Evolutionary conservation across 2,797 vertebrate species (phyloP).

Genomic region (Tympanoctomys barrerae): DNA sequence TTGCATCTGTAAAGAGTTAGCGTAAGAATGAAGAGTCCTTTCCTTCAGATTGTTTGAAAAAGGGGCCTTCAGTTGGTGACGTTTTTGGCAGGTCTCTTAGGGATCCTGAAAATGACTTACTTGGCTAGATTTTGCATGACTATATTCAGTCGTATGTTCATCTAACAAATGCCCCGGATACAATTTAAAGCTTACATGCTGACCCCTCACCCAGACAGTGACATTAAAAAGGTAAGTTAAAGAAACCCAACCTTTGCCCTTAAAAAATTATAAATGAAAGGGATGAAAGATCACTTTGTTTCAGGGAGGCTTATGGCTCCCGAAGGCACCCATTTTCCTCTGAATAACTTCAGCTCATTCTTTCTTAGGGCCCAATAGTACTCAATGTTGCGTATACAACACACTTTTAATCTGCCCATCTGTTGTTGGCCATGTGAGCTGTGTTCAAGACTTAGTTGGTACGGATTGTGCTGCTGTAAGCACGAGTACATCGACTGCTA

Average conservation of each 20-base stretch:
- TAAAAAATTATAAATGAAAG: background rate
- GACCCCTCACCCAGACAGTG: background rate
- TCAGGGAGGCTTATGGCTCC: background rate
- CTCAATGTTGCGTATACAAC: background rate
- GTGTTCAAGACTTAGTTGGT: background rate
- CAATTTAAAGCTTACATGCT: background rate
- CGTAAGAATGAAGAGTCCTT: background rate
- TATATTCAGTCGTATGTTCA: background rate
- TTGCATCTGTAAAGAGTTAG: background rate
- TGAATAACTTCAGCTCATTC: background rate
- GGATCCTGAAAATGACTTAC: background rate
- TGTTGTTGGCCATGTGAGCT: too few species aligned
- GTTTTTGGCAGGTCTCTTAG: background rate
- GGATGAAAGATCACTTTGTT: background rate
- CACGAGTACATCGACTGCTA: background rate
- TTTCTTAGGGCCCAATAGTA: background rate
- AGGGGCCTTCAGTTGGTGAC: too few species aligned
- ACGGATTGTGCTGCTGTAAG: background rate
- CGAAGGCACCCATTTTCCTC: background rate
- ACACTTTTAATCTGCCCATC: background rate
- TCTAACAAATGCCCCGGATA: accelerated
- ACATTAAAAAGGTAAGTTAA: background rate
- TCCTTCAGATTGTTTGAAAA: background rate
- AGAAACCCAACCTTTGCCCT: background rate
- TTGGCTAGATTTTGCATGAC: too few species aligned